Evolutionary conservation across 2,888 invertebrate genomes (phyloP).

Genomic region (Cinara cedri): DNA sequence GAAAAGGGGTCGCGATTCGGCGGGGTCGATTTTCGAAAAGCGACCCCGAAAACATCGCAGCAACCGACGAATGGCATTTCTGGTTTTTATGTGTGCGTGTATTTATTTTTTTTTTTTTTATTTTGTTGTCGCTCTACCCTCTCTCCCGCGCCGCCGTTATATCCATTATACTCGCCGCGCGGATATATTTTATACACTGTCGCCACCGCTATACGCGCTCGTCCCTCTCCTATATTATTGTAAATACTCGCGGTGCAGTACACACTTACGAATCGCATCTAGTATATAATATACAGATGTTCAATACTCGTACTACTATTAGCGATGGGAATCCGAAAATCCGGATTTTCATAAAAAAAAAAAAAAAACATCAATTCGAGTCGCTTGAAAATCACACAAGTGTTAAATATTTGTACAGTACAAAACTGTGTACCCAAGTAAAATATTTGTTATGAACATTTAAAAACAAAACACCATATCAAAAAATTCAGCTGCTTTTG

Average conservation of each 20-base stretch:
- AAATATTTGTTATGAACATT: too few relatives aligned
- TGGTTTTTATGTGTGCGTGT: slow-evolving; percentile 9
- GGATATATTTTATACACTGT: not conserved
- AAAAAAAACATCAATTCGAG: too few relatives aligned
- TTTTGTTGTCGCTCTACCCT: too few relatives aligned
- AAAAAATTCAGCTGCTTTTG: too few relatives aligned
- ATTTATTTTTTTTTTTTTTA: not conserved
- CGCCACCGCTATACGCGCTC: not conserved
- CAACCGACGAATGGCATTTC: slow-evolving; percentile 46
- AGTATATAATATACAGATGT: too few relatives aligned
- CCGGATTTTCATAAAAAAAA: too few relatives aligned
- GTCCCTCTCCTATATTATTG: not conserved
- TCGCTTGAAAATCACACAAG: too few relatives aligned
- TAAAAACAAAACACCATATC: too few relatives aligned
- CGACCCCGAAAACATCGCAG: slow-evolving; percentile 37
- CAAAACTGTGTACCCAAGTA: too few relatives aligned
- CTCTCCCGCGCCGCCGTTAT: not conserved
- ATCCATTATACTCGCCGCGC: not conserved
- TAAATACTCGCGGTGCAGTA: not conserved
- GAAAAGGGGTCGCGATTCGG: slow-evolving; percentile 49
- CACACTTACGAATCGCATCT: not conserved
- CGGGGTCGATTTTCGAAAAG: slow-evolving; percentile 56
- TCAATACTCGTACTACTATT: not conserved
- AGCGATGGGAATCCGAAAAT: too few relatives aligned
- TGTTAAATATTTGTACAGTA: too few relatives aligned